A percentile compares a stretch with the other conserved stretches of the same genome.
These are phyloP conservation scores for Lottia gigantea DNA, from an alignment of 2,888 invertebrate genomes.

Conservation along the genomic window DNA sequence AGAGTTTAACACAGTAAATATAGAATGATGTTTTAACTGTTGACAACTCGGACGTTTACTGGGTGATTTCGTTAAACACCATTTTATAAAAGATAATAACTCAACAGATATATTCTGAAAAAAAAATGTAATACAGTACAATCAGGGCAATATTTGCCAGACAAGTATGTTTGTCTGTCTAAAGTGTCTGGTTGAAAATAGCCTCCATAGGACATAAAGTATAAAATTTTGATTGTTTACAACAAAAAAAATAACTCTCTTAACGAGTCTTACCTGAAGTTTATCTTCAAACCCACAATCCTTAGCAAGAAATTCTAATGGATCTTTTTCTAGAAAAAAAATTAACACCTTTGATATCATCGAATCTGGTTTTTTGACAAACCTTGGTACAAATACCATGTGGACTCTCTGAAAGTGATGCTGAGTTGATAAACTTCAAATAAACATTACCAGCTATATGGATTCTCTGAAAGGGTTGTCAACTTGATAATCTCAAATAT, in stretches of 20 bases:
- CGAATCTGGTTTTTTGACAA: neutral
- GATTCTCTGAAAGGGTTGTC: no score
- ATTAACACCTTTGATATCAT: neutral
- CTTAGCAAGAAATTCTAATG: constrained; percentile 47
- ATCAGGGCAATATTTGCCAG: no score
- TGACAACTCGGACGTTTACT: constrained; percentile 42
- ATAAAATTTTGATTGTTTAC: no score
- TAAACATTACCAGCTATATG: no score
- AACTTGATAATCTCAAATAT: no score
- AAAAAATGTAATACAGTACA: neutral
- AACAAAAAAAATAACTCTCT: no score
- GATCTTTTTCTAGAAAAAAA: constrained; percentile 44
- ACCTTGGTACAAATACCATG: neutral
- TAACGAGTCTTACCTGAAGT: constrained; percentile 35
- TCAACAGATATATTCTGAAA: constrained; percentile 40
- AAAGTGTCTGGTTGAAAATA: no score
- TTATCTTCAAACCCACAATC: constrained; percentile 36
- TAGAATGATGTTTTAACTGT: constrained; percentile 45
- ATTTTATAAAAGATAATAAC: neutral
- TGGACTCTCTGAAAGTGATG: no score
- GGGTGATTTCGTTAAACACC: neutral
- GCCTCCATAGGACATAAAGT: no score
- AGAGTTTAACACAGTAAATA: constrained; percentile 40
- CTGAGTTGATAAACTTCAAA: no score
- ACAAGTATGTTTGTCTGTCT: no score